phyloP scores from a whole-genome alignment of 2,888 invertebrate genomes.

The Rutpela maculata region DNA sequence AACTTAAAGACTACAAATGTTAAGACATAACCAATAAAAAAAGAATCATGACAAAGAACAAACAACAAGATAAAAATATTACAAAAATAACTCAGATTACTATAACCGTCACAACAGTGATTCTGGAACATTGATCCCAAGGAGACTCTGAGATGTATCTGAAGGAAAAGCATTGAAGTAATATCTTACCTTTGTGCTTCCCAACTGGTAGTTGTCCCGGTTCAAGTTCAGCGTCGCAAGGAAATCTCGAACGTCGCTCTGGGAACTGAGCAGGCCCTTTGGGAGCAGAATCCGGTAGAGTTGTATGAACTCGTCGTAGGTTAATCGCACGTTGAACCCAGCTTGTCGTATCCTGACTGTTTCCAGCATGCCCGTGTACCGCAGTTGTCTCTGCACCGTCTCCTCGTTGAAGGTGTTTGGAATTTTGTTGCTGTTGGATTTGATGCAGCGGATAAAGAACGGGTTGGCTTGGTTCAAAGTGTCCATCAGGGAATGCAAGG shows the following conservation, averaged over 20 bases:
- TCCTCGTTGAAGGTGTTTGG: constrained; percentile 95
- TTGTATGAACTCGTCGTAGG: constrained; percentile 96
- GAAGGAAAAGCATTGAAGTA: too few relatives aligned
- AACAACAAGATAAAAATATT: too few relatives aligned
- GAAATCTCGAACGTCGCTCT: constrained; percentile 90
- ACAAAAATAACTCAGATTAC: too few relatives aligned
- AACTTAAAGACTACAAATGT: too few relatives aligned
- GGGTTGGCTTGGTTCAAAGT: constrained; percentile 93
- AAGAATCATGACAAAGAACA: too few relatives aligned
- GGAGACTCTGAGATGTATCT: too few relatives aligned
- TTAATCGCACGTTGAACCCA: constrained; percentile 94
- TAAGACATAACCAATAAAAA: too few relatives aligned
- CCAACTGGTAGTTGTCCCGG: constrained; percentile 92
- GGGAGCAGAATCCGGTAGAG: constrained; percentile 93
- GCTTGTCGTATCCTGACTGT: constrained; percentile 96
- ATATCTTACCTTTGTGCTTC: constrained; percentile 70
- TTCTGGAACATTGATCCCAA: too few relatives aligned
- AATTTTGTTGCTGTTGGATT: constrained; percentile 91
- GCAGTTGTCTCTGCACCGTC: constrained; percentile 91
- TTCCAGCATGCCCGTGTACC: constrained; percentile 98
- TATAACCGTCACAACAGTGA: too few relatives aligned
- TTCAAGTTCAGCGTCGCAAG: constrained; percentile 89
- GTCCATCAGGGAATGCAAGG: constrained; percentile 93
- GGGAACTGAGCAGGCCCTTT: constrained; percentile 89
- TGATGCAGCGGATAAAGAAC: constrained; percentile 93